phyloP scores from a whole-genome alignment of 2,888 invertebrate genomes.

The Chrysina gloriosa region DNA sequence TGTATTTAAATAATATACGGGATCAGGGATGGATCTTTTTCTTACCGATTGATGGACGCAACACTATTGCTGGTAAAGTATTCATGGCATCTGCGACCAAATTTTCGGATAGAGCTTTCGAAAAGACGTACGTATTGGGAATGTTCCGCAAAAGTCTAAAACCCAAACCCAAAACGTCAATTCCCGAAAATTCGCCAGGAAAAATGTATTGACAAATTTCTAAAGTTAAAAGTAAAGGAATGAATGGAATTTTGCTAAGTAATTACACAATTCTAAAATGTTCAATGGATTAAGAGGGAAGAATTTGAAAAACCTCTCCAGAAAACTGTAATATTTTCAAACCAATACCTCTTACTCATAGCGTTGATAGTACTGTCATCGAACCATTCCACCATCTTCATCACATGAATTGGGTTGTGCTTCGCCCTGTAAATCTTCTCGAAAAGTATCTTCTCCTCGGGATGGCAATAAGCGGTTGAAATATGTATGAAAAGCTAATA shows the following conservation, averaged over 20 bases:
- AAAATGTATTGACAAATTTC: too few species aligned
- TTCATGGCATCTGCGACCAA: slow-evolving; percentile 70
- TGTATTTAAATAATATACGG: not conserved
- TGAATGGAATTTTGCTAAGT: too few species aligned
- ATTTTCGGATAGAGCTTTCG: slow-evolving; percentile 92
- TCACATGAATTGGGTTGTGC: slow-evolving; percentile 53
- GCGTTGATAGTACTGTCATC: not conserved
- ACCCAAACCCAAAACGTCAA: not conserved
- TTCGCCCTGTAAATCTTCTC: slow-evolving; percentile 81
- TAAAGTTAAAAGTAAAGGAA: too few species aligned
- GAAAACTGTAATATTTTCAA: not conserved
- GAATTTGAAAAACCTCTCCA: not conserved
- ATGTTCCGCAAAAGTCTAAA: slow-evolving; percentile 64
- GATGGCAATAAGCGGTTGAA: slow-evolving; percentile 93
- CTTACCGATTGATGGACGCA: slow-evolving; percentile 91
- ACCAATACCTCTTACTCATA: not conserved
- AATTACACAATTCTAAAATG: too few species aligned
- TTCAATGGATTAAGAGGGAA: too few species aligned
- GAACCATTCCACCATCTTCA: not conserved
- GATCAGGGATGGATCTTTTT: too few species aligned
- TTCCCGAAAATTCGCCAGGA: too few species aligned
- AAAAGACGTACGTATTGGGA: slow-evolving; percentile 96
- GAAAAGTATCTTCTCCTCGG: slow-evolving; percentile 80
- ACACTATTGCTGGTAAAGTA: slow-evolving; percentile 83
- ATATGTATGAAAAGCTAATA: slow-evolving; percentile 77